Conservation (phyloP, 2,797 vertebrate species). For the Thalassophryne amazonica region DNA sequence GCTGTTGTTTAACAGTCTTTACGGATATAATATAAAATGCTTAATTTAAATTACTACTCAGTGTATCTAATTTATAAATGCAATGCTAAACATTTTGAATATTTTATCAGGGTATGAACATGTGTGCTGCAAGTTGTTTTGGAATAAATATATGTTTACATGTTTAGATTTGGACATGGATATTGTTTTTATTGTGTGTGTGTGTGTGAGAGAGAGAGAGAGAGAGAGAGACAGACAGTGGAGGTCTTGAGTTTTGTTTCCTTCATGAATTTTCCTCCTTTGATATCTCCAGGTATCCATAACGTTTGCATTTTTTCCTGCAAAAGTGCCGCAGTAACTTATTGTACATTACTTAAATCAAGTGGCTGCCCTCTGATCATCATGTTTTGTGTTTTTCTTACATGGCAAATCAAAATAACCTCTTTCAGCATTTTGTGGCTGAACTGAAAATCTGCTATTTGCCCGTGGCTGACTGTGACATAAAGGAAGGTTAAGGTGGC, state of each 20-base stretch:
- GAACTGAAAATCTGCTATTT: constrained; percentile 62
- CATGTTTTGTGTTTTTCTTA: constrained; percentile 4
- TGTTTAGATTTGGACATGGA: constrained; percentile 47
- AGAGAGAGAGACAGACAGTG: too few species aligned
- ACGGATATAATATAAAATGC: constrained; percentile 73
- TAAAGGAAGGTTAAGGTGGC: constrained; percentile 33
- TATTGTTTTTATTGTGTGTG: constrained; percentile 49
- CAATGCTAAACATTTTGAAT: constrained; percentile 70
- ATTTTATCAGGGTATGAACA: constrained; percentile 68
- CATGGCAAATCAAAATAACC: constrained; percentile 23
- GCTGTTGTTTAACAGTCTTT: constrained; percentile 64
- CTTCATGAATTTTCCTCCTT: constrained; percentile 23
- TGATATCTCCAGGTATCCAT: constrained; percentile 39
- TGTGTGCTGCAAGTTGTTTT: constrained; percentile 65
- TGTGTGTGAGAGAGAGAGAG: constrained; percentile 24
- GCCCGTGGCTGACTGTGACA: constrained; percentile 58
- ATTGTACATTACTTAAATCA: constrained; percentile 13
- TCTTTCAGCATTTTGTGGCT: constrained; percentile 41
- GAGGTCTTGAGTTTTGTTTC: constrained; percentile 24
- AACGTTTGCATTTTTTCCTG: constrained; percentile 10
- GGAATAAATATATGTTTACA: constrained; percentile 56
- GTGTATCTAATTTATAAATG: constrained; percentile 81
- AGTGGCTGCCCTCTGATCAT: constrained; percentile 19
- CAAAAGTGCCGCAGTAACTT: constrained; percentile 24
- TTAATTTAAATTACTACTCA: constrained; percentile 75